Evolutionary conservation across 2,113 vertebrate species (phyloP), one percentile per base, ranked within the genome.

Genomic region (Nestor notabilis): DNA sequence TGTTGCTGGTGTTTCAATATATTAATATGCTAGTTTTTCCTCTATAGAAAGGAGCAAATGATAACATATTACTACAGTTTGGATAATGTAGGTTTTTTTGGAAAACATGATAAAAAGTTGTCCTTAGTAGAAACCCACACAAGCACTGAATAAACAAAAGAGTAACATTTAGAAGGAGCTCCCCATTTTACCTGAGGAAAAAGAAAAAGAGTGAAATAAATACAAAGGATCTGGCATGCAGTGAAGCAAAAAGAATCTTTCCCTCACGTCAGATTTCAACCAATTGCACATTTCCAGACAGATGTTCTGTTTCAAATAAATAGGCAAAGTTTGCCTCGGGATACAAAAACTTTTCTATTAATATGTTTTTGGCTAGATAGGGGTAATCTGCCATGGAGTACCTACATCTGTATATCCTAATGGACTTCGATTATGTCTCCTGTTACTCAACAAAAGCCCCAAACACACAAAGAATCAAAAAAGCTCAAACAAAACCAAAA

Each of bases 271-370:
- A 61, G 43, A 83, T 95, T 90, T 91, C 88, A 89, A 56, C 8
- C 28, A 92, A 39, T n/a, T 84, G 69, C 61, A 82, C n/a, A 58
- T 84, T 96, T 94, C 41, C 39, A 95, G 44, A 65, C 89, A 95
- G 89, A 63, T 89, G 90, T 50, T 90, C 64, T 43, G 12, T 81
- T 94, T 96, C 91, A 95, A 94, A 84, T 47, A 88, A 89, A 86
- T n/a, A 89, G 86, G 56, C 70, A 69, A 60, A 55, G 41, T 79
- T 69, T 79, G 69, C 56, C 83, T 87, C 31, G 79, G 65, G 41
- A 69, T 55, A 82, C 4, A 0, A 94, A 82, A 56, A 8, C 19
- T 71, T 83, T 83, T 89, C 44, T 61, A 63, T 56, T 72, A 79
- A 52, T 46, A 64, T 13, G 3, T 4, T 91, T 87, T 68, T 60